These are phyloP conservation scores for Anisognathus igniventris DNA, from an alignment of 2,797 vertebrate species.

Conservation along the genomic window DNA sequence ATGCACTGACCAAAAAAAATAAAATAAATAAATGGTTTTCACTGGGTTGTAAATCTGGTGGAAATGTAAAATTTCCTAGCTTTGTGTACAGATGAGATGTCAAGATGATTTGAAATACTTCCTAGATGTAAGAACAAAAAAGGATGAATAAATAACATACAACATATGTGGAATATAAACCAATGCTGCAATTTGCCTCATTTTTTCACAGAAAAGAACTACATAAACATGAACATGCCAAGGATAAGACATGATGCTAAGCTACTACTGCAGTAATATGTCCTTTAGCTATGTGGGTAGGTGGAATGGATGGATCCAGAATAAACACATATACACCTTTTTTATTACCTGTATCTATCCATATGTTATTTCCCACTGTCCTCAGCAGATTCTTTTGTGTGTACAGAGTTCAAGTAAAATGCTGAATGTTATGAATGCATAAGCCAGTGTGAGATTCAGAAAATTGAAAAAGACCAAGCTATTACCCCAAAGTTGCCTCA, in stretches of 20 bases:
- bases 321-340: not conserved
- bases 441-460: not conserved
- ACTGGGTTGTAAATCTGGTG: conserved; percentile 19
- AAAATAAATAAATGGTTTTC: not conserved
- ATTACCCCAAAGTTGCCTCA: not conserved
- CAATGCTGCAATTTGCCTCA: not conserved
- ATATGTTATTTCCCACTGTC: not conserved
- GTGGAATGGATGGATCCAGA: not conserved
- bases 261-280: conserved; percentile 20
- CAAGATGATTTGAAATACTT: conserved; percentile 47
- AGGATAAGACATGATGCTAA: conserved; percentile 6
- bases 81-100: conserved; percentile 49
- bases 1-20: not conserved
- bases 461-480: not conserved
- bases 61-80: conserved; percentile 41
- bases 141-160: conserved; percentile 45
- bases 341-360: not conserved
- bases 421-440: not conserved
- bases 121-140: conserved; percentile 12
- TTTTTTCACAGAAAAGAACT: conserved; percentile 25
- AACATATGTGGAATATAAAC: conserved; percentile 21
- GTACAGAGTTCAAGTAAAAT: not conserved
- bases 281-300: not conserved
- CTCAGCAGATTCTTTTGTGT: not conserved
- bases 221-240: conserved; percentile 42